Conservation (phyloP, 1,140 invertebrate genomes). For the Potamilus streckersoni region DNA sequence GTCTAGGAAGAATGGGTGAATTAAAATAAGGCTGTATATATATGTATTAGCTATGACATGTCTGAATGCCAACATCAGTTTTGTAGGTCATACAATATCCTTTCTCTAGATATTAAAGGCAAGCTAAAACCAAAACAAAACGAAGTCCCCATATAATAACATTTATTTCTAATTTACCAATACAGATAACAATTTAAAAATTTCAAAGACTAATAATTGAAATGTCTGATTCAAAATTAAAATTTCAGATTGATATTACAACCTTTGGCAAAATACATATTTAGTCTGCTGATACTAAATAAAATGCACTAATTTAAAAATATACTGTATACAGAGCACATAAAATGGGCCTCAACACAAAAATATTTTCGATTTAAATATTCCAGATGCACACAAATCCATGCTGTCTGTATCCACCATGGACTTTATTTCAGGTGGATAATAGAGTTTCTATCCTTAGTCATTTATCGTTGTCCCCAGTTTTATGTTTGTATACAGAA, state of each 20-base stretch:
- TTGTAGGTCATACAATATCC: too few relatives aligned
- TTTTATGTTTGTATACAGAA: too few relatives aligned
- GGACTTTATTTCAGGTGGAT: not conserved
- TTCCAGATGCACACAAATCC: not conserved
- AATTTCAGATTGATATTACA: conserved; percentile 1
- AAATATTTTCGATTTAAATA: not conserved
- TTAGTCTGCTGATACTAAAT: not conserved
- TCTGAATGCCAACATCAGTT: too few relatives aligned
- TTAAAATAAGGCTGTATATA: too few relatives aligned
- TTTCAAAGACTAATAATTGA: conserved; percentile 17
- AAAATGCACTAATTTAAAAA: conserved; percentile 3
- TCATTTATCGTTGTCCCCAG: too few relatives aligned
- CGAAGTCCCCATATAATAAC: conserved; percentile 24
- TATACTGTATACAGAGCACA: not conserved
- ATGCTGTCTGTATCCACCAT: not conserved
- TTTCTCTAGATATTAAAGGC: too few relatives aligned
- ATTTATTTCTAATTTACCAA: conserved; percentile 31
- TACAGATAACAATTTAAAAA: conserved; percentile 22
- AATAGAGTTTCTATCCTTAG: too few relatives aligned
- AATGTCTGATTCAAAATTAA: conserved; percentile 6
- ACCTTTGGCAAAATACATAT: conserved; percentile 22
- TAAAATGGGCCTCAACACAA: not conserved
- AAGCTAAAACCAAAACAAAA: too few relatives aligned
- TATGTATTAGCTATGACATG: too few relatives aligned
- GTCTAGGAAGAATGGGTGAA: too few relatives aligned